These are phyloP conservation scores for Crossaster papposus DNA, from an alignment of 53 echinoderm and acorn worm genomes.

Conservation along the genomic window DNA sequence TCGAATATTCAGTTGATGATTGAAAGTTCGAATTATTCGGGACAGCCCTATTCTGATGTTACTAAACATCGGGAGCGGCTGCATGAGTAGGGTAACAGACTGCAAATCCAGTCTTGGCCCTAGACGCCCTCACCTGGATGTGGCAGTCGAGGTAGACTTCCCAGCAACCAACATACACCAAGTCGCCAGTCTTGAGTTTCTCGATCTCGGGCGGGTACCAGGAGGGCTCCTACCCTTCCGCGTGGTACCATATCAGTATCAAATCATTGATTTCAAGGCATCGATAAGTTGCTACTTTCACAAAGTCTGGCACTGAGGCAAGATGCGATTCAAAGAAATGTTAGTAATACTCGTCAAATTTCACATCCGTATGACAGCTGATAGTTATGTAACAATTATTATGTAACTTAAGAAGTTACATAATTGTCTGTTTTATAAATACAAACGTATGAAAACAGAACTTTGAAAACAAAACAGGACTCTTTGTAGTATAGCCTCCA, in stretches of 20 bases:
- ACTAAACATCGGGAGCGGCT: no score
- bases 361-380: not conserved
- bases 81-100: no score
- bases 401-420: no score
- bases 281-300: conserved; percentile 63
- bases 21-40: no score
- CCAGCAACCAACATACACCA: conserved; percentile 55
- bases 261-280: conserved; percentile 76
- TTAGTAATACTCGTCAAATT: not conserved
- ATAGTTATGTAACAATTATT: no score
- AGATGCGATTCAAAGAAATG: not conserved
- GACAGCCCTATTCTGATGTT: not conserved
- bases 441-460: no score
- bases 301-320: conserved; percentile 64
- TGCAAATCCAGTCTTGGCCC: not conserved
- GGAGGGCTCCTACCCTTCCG: conserved; percentile 76
- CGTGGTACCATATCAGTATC: conserved; percentile 77
- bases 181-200: conserved; percentile 64
- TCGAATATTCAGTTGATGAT: no score
- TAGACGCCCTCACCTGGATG: not conserved
- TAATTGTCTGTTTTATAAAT: no score
- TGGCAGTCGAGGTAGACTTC: conserved; percentile 28
- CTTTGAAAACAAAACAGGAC: no score
- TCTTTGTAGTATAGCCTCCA: no score
- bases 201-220: conserved; percentile 79